Evolutionary conservation across 1,140 invertebrate genomes (phyloP).

Genomic region (Popillia japonica): DNA sequence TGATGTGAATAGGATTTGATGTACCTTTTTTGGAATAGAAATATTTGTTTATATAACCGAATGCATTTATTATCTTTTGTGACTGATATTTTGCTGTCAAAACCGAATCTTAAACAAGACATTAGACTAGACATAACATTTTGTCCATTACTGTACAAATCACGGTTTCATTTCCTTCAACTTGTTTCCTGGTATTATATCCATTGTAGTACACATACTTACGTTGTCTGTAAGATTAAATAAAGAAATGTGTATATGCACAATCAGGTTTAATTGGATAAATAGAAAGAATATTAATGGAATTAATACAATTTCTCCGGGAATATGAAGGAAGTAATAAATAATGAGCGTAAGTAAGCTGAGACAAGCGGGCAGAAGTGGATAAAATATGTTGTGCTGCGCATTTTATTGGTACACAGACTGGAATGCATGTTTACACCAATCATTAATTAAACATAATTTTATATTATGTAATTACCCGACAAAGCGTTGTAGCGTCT

Average conservation of each 20-base stretch:
- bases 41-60: too few relatives aligned
- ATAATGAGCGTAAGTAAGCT: neutral
- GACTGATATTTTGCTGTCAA: too few relatives aligned
- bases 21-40: too few relatives aligned
- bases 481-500: too few relatives aligned
- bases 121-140: too few relatives aligned
- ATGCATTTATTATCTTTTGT: too few relatives aligned
- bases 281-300: constrained; percentile 6
- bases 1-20: too few relatives aligned
- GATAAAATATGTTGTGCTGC: neutral
- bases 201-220: too few relatives aligned
- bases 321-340: constrained; percentile 11
- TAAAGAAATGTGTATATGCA: neutral
- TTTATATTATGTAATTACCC: neutral
- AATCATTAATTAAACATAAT: neutral
- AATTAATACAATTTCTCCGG: constrained; percentile 4
- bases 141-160: too few relatives aligned
- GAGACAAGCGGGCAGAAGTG: neutral
- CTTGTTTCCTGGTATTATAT: too few relatives aligned
- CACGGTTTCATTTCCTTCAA: too few relatives aligned
- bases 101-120: too few relatives aligned
- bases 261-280: neutral
- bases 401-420: neutral
- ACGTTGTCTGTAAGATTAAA: neutral
- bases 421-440: neutral